Conservation (phyloP, 30 jellyfish, hydroid and myxozoan species). For the Turritopsis dohrnii region DNA sequence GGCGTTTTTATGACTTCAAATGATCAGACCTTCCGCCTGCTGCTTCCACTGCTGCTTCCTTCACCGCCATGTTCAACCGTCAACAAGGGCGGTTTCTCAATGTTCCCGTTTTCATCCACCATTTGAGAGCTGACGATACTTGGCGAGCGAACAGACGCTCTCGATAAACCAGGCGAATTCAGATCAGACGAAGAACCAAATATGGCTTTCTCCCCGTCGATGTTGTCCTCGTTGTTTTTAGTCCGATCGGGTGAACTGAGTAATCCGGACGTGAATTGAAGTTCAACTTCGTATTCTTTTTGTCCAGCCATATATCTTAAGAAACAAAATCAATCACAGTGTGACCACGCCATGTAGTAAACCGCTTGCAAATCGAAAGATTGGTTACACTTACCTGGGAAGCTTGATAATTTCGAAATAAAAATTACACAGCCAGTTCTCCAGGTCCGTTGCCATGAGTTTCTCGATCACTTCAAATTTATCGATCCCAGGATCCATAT, state of each 20-base stretch:
- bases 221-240: constrained; percentile 57
- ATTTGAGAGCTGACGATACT: constrained; percentile 31
- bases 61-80: constrained; percentile 8
- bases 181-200: constrained; percentile 39
- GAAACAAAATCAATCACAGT: not conserved
- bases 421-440: constrained; percentile 83
- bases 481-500: constrained; percentile 71
- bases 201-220: constrained; percentile 60
- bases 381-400: constrained; percentile 65
- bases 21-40: constrained; percentile 19
- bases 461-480: constrained; percentile 74
- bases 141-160: constrained; percentile 16
- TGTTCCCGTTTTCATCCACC: constrained; percentile 1
- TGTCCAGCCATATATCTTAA: constrained; percentile 85
- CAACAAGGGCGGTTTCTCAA: constrained; percentile 32
- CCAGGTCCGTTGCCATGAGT: constrained; percentile 76
- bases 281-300: constrained; percentile 84
- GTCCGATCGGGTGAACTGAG: constrained; percentile 58
- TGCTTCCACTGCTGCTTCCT: constrained; percentile 32
- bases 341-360: not conserved
- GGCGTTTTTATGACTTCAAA: too few relatives aligned
- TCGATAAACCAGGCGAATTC: constrained; percentile 18
- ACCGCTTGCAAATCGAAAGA: not conserved
- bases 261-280: constrained; percentile 68
- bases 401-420: constrained; percentile 83